A percentile compares a stretch with the other conserved stretches of the same genome.
These are phyloP conservation scores for Siniperca undulata DNA, from an alignment of 2,797 vertebrate species.

Conservation along the genomic window DNA sequence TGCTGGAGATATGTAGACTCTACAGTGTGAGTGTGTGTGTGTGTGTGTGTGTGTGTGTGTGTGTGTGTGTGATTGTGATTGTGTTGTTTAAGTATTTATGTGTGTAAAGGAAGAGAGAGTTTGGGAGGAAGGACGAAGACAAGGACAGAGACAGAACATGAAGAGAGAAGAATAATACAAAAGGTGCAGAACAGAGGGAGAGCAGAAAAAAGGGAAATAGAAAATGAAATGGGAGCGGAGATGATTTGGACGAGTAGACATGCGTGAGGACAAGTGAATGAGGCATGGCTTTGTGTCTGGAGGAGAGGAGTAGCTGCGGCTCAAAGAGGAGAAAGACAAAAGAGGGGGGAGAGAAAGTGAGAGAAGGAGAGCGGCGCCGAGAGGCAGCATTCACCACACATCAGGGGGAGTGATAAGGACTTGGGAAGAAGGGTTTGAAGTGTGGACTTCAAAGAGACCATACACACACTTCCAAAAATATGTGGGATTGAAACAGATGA, in stretches of 20 bases:
- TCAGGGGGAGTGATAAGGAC: conserved; percentile 83
- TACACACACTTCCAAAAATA: conserved; percentile 77
- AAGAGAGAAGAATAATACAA: conserved; percentile 43
- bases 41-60: conserved; percentile 21
- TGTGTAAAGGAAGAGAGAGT: conserved; percentile 51
- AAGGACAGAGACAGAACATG: conserved; percentile 64
- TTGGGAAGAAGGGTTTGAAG: conserved; percentile 82
- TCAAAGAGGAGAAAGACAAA: conserved; percentile 79
- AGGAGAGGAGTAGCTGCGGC: conserved; percentile 69
- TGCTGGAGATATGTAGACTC: conserved; percentile 61
- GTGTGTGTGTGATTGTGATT: conserved; percentile 2
- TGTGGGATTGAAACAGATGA: conserved; percentile 80
- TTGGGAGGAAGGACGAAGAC: conserved; percentile 63
- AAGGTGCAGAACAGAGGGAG: conserved; percentile 50
- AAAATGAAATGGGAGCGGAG: conserved; percentile 60
- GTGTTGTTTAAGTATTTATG: conserved; percentile 22
- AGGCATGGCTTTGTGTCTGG: conserved; percentile 75
- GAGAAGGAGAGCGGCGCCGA: conserved; percentile 52
- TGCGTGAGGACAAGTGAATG: conserved; percentile 71
- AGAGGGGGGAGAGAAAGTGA: conserved; percentile 44
- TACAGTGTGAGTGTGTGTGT: conserved; percentile 18
- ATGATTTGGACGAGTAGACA: conserved; percentile 69
- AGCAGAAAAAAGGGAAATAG: conserved; percentile 23
- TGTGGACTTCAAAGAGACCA: conserved; percentile 80
- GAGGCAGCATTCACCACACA: conserved; percentile 81